Base-by-base conservation (phyloP, 2,797 vertebrate species). In the Emys orbicularis region DNA sequence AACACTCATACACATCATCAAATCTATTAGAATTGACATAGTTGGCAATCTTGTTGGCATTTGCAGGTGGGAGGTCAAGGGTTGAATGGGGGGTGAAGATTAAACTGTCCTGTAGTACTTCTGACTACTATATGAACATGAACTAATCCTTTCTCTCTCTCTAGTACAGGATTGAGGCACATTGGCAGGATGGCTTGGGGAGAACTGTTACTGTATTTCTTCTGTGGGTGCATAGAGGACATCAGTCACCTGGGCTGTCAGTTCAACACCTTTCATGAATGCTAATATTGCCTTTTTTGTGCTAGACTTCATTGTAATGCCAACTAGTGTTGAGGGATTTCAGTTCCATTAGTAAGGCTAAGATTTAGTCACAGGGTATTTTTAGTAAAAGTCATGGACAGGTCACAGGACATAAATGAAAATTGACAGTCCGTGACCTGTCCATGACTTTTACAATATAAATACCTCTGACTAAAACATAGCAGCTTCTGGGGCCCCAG, bases 41-140 rank as follows among this genome's bases (percentile, higher is more conserved):
- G 37, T 49, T 0, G 0, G 5, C 11, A 25, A 5, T 54, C 0
- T 0, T 0, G 5, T 5, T 59, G 23, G 37, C 34, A 81, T n/a
- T 47, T 81, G 41, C 84, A n/a, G 47, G 21, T 12, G 68, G 19
- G 21, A 72, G n/a, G 29, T 50, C 81, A 59, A 52, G 19, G 25
- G 25, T 31, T 31, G 54, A 47, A 10, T 29, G 19, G 19, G 9
- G 3, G 1, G 19, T 37, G 16, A 13, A 49, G 3, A 41, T 12
- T 5, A 65, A 84, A 37, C 13, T 21, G 37, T 34, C 47, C 81
- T 83, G 19, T 34, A 25, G 31, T 5, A 76, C 84, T 52, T 57
- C 31, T 10, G 54, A 84, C 59, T 3, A 2, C 56, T 53, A 47
- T 16, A 34, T 59, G 77, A 49, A 8, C 37, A 41, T 41, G 37